Conservation (phyloP, 2,797 vertebrate genomes). For the Paramormyrops hopkinsi region DNA sequence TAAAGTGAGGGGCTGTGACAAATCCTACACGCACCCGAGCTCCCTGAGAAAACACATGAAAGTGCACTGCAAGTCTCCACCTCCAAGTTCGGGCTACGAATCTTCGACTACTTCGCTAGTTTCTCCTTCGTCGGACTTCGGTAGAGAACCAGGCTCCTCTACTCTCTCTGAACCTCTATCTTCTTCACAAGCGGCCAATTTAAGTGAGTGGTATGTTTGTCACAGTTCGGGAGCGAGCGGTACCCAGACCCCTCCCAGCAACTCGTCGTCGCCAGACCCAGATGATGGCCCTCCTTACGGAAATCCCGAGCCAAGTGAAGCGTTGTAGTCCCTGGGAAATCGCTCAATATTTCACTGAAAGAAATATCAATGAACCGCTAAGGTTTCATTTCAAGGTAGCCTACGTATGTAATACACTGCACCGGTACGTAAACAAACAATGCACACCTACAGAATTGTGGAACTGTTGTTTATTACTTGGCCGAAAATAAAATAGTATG, state of each 20-base stretch:
- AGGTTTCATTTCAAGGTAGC: slow-evolving; percentile 45
- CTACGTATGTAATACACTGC: slow-evolving; percentile 40
- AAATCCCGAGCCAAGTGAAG: slow-evolving; percentile 58
- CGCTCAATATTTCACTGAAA: slow-evolving; percentile 22
- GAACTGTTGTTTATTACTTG: neutral
- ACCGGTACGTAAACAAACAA: slow-evolving; percentile 39
- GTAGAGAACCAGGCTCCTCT: slow-evolving; percentile 71
- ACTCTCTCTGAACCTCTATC: slow-evolving; percentile 67
- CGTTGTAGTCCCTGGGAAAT: slow-evolving; percentile 50
- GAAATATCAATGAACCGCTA: slow-evolving; percentile 40
- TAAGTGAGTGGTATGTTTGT: slow-evolving; percentile 97
- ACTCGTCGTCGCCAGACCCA: slow-evolving; percentile 63
- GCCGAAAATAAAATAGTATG: slow-evolving; percentile 10
- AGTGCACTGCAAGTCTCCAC: slow-evolving; percentile 94
- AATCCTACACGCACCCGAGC: slow-evolving; percentile 97
- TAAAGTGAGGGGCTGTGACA: slow-evolving; percentile 96
- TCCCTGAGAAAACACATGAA: slow-evolving; percentile 98
- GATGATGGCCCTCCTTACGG: slow-evolving; percentile 57
- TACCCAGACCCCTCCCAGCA: slow-evolving; percentile 62
- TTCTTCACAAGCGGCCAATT: slow-evolving; percentile 74
- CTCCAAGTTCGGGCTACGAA: slow-evolving; percentile 89
- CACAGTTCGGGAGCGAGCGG: slow-evolving; percentile 73
- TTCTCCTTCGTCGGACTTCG: slow-evolving; percentile 86
- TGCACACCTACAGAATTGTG: slow-evolving; percentile 27
- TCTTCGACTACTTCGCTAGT: slow-evolving; percentile 84